Evolutionary conservation across 2,797 vertebrate genomes (phyloP).

Genomic region (Falco naumanni): DNA sequence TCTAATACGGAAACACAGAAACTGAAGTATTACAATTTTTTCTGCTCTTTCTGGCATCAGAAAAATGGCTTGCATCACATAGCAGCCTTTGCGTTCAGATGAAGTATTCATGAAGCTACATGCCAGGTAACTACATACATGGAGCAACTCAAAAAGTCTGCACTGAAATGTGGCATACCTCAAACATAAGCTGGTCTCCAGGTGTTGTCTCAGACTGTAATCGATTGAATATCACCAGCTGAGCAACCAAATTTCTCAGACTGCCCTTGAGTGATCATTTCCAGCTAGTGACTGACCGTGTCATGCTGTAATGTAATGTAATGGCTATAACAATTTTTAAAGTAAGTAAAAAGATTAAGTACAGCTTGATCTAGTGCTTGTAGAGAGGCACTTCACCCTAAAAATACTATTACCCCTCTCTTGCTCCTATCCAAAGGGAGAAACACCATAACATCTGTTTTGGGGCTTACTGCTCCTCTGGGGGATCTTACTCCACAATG

Average conservation of each 20-base stretch:
- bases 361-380: not conserved
- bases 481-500: not conserved
- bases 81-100: not conserved
- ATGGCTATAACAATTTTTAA: not conserved
- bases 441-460: not conserved
- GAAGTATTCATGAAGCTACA: not conserved
- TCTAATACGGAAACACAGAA: not conserved
- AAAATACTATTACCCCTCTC: not conserved
- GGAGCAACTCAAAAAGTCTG: not conserved
- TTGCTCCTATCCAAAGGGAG: not conserved
- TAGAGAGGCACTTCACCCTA: not conserved
- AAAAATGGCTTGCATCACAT: not conserved
- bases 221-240: not conserved
- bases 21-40: not conserved
- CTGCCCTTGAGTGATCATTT: not conserved
- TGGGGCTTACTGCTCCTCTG: fast-evolving
- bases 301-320: fast-evolving
- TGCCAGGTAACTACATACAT: fast-evolving
- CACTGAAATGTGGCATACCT: not conserved
- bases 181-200: not conserved
- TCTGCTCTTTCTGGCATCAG: not conserved
- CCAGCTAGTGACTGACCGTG: not conserved
- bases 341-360: not conserved
- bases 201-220: not conserved
- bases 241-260: not conserved